These are phyloP conservation scores for Calliphora vicina DNA, from an alignment of 1,140 invertebrate species.

Conservation along the genomic window DNA sequence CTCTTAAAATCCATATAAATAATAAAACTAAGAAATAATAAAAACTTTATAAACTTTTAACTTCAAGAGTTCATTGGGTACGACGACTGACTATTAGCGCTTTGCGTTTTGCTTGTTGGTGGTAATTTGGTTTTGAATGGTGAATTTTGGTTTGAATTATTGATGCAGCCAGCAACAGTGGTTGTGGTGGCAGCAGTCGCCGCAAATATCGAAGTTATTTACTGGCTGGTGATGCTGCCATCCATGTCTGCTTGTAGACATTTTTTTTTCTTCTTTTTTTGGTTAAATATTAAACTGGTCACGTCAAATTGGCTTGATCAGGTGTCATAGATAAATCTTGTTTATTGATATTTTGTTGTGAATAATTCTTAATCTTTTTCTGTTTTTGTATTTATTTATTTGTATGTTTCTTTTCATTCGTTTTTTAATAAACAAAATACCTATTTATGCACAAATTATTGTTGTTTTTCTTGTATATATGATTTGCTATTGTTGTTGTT, in stretches of 20 bases:
- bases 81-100: background rate
- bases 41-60: slow-evolving; percentile 11
- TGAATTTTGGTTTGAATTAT: background rate
- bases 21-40: background rate
- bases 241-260: background rate
- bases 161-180: background rate
- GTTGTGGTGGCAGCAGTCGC: background rate
- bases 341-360: background rate
- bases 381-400: too few species aligned
- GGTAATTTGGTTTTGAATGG: background rate
- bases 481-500: too few species aligned
- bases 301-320: slow-evolving; percentile 16
- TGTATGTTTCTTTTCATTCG: too few species aligned
- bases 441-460: too few species aligned
- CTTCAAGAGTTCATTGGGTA: background rate
- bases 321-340: slow-evolving; percentile 13
- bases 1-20: background rate
- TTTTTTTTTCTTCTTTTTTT: background rate
- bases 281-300: background rate
- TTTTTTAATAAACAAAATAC: too few species aligned
- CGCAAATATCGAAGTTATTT: background rate
- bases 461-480: too few species aligned
- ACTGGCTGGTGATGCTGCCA: background rate
- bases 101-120: background rate
- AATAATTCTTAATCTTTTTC: background rate